Conservation (phyloP, 2,888 invertebrate genomes). For the Gymnocheta viridis region DNA sequence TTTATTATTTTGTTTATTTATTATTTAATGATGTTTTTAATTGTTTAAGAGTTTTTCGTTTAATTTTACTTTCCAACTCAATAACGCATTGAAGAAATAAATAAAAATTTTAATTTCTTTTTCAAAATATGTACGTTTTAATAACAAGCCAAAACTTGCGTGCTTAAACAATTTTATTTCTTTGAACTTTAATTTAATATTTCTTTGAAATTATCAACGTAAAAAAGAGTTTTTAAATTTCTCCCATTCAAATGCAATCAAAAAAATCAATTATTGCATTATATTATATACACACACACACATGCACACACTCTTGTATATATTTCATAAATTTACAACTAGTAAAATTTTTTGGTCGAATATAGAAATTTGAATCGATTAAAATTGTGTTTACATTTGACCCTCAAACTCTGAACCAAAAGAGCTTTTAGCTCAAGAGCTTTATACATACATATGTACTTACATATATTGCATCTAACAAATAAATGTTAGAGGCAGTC, state of each 20-base stretch:
- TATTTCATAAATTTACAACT: neutral
- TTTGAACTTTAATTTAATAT: slow-evolving; percentile 2
- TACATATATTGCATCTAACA: no score
- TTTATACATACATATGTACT: no score
- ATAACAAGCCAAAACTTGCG: slow-evolving; percentile 31
- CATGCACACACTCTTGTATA: neutral
- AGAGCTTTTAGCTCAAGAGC: no score
- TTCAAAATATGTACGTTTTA: neutral
- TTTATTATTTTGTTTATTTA: neutral
- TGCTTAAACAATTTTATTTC: slow-evolving; percentile 12
- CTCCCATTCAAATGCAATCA: neutral
- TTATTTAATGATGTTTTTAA: neutral
- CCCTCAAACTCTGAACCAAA: no score
- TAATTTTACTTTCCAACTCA: slow-evolving; percentile 47
- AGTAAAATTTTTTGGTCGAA: neutral
- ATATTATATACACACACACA: neutral
- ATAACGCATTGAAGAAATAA: slow-evolving; percentile 30
- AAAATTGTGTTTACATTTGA: no score
- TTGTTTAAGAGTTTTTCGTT: slow-evolving; percentile 11
- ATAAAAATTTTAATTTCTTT: neutral
- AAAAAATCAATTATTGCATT: neutral
- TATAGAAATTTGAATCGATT: no score
- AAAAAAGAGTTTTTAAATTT: slow-evolving; percentile 11
- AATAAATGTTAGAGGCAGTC: no score
- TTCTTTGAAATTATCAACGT: neutral